phyloP scores from a whole-genome alignment of 2,888 invertebrate species.

The Stegana nigrithorax region DNA sequence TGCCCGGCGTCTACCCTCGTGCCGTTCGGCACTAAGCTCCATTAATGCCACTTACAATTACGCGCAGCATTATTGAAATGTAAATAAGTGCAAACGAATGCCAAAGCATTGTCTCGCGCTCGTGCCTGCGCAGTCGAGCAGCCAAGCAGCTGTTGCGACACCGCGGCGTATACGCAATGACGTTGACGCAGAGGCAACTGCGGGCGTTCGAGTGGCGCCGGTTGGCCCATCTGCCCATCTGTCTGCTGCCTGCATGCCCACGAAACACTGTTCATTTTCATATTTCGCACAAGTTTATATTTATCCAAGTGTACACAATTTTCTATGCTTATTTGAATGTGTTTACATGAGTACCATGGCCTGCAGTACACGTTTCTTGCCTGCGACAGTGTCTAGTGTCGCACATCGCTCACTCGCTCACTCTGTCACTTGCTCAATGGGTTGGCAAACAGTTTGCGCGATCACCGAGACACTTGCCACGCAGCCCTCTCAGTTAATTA shows the following conservation, averaged over 20 bases:
- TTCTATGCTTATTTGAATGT: background rate
- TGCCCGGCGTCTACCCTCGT: too few relatives aligned
- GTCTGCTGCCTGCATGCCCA: constrained; percentile 13
- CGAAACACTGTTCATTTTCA: constrained; percentile 44
- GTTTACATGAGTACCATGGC: too few relatives aligned
- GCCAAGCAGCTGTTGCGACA: background rate
- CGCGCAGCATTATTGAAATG: constrained; percentile 53
- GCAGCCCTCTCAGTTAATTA: constrained; percentile 42
- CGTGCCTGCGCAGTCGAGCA: too few relatives aligned
- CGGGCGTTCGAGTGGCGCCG: constrained; percentile 5
- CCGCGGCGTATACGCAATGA: background rate
- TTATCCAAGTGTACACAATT: constrained; percentile 4
- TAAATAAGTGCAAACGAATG: constrained; percentile 37
- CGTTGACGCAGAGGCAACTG: background rate
- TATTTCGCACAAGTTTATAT: constrained; percentile 46
- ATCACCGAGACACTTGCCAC: background rate
- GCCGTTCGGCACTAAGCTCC: constrained; percentile 53
- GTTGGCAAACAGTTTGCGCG: too few relatives aligned
- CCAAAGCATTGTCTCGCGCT: too few relatives aligned
- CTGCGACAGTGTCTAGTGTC: background rate
- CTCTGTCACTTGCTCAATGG: background rate
- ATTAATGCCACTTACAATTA: constrained; percentile 59
- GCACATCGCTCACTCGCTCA: background rate
- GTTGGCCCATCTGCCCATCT: too few relatives aligned
- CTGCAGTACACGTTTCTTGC: too few relatives aligned